Conservation (phyloP, 2,888 invertebrate genomes). For the Ophion slaviceki region DNA sequence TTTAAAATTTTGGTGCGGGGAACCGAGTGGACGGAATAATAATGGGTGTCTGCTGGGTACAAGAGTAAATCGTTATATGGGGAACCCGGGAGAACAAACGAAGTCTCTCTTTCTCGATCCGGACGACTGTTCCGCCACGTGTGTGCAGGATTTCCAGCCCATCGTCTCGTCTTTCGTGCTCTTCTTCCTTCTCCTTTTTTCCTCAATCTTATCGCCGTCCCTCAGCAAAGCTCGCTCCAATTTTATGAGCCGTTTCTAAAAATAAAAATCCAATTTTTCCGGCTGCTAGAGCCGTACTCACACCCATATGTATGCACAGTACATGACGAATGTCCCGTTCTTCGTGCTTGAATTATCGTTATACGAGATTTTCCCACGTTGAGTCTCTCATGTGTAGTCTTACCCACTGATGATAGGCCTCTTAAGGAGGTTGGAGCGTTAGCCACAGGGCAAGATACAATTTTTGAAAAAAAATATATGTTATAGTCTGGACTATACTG, state of each 20-base stretch:
- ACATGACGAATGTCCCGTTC: conserved; percentile 4
- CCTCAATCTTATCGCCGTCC: background rate
- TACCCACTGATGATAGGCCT: no score
- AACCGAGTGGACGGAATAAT: conserved; percentile 26
- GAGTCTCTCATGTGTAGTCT: background rate
- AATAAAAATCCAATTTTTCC: conserved; percentile 23
- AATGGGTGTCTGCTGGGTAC: conserved; percentile 4
- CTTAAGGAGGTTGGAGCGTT: no score
- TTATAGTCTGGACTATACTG: no score
- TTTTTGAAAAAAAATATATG: no score
- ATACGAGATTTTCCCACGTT: background rate
- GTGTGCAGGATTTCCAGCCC: conserved; percentile 9
- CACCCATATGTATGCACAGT: background rate
- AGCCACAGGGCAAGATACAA: no score
- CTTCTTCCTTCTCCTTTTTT: background rate
- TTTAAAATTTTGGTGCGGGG: conserved; percentile 24
- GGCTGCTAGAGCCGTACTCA: background rate
- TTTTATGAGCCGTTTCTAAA: conserved; percentile 19
- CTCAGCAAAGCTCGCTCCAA: background rate
- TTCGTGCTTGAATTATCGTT: background rate
- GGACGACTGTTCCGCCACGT: conserved; percentile 20
- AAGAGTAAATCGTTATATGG: conserved; percentile 23
- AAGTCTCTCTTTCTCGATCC: conserved; percentile 12
- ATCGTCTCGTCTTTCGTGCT: conserved; percentile 10
- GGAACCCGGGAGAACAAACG: conserved; percentile 23